These are phyloP conservation scores for Nemotelus nigrinus DNA, from an alignment of 2,888 invertebrate genomes.

Conservation along the genomic window DNA sequence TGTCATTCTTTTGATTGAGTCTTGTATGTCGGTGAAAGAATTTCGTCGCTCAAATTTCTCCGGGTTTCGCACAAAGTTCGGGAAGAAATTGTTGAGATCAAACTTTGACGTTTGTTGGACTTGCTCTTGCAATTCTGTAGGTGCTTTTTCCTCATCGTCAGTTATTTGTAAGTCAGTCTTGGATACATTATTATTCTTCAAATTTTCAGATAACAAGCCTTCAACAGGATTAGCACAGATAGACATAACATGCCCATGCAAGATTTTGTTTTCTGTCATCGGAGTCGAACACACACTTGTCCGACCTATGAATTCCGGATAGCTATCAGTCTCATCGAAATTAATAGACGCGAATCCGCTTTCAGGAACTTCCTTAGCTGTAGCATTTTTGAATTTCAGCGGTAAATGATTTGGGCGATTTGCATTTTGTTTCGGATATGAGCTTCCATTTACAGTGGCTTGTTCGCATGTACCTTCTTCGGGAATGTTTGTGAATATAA, in stretches of 20 bases:
- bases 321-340: slow-evolving; percentile 68
- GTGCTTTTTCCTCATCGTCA: slow-evolving; percentile 53
- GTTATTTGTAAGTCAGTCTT: slow-evolving; percentile 53
- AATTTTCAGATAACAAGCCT: slow-evolving; percentile 43
- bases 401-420: slow-evolving; percentile 69
- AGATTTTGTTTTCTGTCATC: slow-evolving; percentile 78
- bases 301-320: slow-evolving; percentile 72
- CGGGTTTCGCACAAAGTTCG: slow-evolving; percentile 60
- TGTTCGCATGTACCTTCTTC: slow-evolving; percentile 71
- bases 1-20: slow-evolving; percentile 69
- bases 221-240: slow-evolving; percentile 75
- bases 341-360: slow-evolving; percentile 66
- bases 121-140: background rate
- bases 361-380: slow-evolving; percentile 62
- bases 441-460: slow-evolving; percentile 53
- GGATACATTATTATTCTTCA: slow-evolving; percentile 50
- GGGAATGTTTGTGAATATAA: slow-evolving; percentile 84
- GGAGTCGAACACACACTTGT: slow-evolving; percentile 83
- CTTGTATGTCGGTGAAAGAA: slow-evolving; percentile 72
- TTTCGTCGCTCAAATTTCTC: slow-evolving; percentile 66
- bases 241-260: slow-evolving; percentile 78
- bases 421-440: slow-evolving; percentile 52
- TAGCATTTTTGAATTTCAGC: slow-evolving; percentile 67
- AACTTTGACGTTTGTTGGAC: slow-evolving; percentile 44
- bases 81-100: slow-evolving; percentile 63